These are phyloP conservation scores for Sesamia inferens DNA, from an alignment of 2,888 invertebrate genomes.

Conservation along the genomic window DNA sequence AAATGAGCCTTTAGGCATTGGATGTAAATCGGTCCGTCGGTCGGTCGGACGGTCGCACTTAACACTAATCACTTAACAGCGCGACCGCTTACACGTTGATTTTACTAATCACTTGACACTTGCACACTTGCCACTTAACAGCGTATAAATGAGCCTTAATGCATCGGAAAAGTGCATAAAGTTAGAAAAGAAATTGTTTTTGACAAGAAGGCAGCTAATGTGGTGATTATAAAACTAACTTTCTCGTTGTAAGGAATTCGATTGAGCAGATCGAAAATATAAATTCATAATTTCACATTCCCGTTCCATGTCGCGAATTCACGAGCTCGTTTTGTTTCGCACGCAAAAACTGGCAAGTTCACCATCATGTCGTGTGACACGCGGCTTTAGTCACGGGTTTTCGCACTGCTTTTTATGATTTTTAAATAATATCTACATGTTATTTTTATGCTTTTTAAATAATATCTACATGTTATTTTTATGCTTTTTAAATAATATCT, in stretches of 20 bases:
- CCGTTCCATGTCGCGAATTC: slow-evolving; percentile 60
- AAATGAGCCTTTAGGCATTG: too few species aligned
- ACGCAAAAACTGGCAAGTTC: slow-evolving; percentile 68
- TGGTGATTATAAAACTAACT: slow-evolving; percentile 53
- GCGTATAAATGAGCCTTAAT: too few species aligned
- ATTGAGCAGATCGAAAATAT: slow-evolving; percentile 60
- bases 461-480: slow-evolving; percentile 17
- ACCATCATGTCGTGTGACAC: slow-evolving; percentile 62
- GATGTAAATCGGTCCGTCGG: too few species aligned
- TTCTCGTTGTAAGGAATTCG: slow-evolving; percentile 58
- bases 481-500: slow-evolving; percentile 22
- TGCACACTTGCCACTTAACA: too few species aligned
- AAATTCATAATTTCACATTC: slow-evolving; percentile 64
- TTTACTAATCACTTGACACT: too few species aligned
- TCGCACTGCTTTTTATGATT: slow-evolving; percentile 13
- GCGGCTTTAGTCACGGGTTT: slow-evolving; percentile 33
- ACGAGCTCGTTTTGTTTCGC: slow-evolving; percentile 43
- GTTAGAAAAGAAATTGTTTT: slow-evolving; percentile 36
- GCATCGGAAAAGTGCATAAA: slow-evolving; percentile 12
- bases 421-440: slow-evolving; percentile 21
- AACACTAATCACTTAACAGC: too few species aligned
- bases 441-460: slow-evolving; percentile 21
- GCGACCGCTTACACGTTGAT: too few species aligned
- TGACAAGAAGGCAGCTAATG: slow-evolving; percentile 28
- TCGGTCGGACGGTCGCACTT: too few species aligned